Percentiles rank a stretch among this genome's conserved stretches.
Evolutionary conservation across 2,888 invertebrate genomes (phyloP).

Genomic region (Sesia bembeciformis): DNA sequence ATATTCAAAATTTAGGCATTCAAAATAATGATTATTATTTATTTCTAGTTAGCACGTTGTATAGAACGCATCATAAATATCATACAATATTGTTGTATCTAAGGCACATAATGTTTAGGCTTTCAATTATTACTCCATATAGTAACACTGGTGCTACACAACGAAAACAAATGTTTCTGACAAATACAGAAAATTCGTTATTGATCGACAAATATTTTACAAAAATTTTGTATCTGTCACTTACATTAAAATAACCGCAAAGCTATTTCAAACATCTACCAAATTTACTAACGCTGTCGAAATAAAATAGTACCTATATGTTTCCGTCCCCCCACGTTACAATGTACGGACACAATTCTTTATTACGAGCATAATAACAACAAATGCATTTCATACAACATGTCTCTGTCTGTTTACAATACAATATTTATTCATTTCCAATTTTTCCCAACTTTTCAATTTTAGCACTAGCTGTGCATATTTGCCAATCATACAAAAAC

Average conservation of each 20-base stretch:
- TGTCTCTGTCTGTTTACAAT: conserved; percentile 28
- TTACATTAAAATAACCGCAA: conserved; percentile 19
- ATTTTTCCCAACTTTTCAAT: conserved; percentile 12
- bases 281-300: conserved; percentile 44
- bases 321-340: too few relatives aligned
- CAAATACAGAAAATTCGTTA: too few relatives aligned
- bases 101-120: conserved; percentile 76
- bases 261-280: conserved; percentile 43
- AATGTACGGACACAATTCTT: too few relatives aligned
- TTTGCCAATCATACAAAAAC: conserved; percentile 68
- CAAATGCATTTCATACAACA: conserved; percentile 56
- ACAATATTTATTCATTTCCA: conserved; percentile 30
- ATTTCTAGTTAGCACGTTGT: conserved; percentile 74
- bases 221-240: too few relatives aligned
- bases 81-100: conserved; percentile 76
- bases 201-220: too few relatives aligned
- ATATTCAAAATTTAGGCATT: conserved; percentile 53
- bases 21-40: conserved; percentile 64
- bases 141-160: conserved; percentile 67
- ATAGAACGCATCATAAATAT: conserved; percentile 74
- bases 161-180: conserved; percentile 18
- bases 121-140: conserved; percentile 71
- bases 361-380: conserved; percentile 26
- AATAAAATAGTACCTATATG: too few relatives aligned
- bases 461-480: conserved; percentile 36